Percentiles rank a stretch among this genome's conserved stretches.
These are phyloP conservation scores for Machimus rusticus DNA, from an alignment of 2,888 invertebrate genomes.

Conservation along the genomic window DNA sequence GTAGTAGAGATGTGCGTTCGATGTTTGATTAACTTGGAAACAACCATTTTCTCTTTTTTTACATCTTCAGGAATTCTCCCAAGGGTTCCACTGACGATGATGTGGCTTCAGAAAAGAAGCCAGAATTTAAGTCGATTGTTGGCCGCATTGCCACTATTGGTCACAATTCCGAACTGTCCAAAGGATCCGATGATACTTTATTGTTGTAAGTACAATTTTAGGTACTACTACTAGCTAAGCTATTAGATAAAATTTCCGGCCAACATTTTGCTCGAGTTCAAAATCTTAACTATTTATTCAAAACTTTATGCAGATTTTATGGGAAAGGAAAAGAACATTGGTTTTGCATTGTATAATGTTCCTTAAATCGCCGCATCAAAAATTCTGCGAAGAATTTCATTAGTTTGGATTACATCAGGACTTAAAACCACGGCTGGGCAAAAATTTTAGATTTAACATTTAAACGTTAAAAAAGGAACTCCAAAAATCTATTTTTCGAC, in stretches of 20 bases:
- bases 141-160: constrained; percentile 67
- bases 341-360: too few relatives aligned
- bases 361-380: too few relatives aligned
- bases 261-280: background rate
- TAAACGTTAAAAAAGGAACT: too few relatives aligned
- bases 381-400: too few relatives aligned
- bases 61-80: constrained; percentile 53
- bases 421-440: too few relatives aligned
- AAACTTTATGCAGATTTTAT: background rate
- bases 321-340: too few relatives aligned
- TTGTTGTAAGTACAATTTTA: constrained; percentile 72
- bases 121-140: constrained; percentile 59
- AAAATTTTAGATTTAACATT: too few relatives aligned
- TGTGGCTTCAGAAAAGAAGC: constrained; percentile 49
- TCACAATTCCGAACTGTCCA: constrained; percentile 74
- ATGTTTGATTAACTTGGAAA: background rate
- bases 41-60: background rate
- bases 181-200: constrained; percentile 80
- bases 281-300: background rate
- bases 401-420: too few relatives aligned
- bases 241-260: background rate
- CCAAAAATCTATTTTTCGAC: too few relatives aligned
- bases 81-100: constrained; percentile 51
- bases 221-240: background rate
- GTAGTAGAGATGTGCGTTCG: background rate